Conservation (phyloP, 2,797 vertebrate species). For the Phoxinus dragarum region DNA sequence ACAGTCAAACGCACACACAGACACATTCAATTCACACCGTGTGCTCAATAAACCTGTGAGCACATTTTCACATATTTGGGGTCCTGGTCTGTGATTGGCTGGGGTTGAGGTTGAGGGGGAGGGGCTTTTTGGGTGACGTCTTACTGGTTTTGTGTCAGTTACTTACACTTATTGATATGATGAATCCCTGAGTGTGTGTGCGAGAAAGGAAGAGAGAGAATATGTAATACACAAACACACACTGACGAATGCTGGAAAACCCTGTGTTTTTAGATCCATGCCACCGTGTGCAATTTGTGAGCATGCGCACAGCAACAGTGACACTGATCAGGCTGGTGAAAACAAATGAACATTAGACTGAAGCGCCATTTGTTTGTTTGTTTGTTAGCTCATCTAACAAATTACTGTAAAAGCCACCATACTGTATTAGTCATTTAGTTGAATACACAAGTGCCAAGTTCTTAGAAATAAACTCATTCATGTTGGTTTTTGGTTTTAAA, state of each 20-base stretch:
- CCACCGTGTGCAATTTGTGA: conserved; percentile 23
- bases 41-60: conserved; percentile 18
- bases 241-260: neutral
- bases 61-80: conserved; percentile 6
- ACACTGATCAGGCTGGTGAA: neutral
- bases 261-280: conserved; percentile 9
- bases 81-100: conserved; percentile 42
- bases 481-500: neutral
- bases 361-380: neutral
- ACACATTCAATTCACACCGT: conserved; percentile 6
- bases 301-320: conserved; percentile 30
- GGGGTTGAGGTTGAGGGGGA: conserved; percentile 36
- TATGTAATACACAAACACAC: conserved; percentile 62
- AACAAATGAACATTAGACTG: neutral
- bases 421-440: neutral
- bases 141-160: conserved; percentile 68
- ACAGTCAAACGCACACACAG: conserved; percentile 21
- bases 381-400: neutral
- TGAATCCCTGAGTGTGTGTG: conserved; percentile 94
- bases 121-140: conserved; percentile 25
- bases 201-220: conserved; percentile 87
- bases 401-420: neutral
- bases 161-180: conserved; percentile 95
- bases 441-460: neutral
- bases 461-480: neutral